phyloP scores from a whole-genome alignment of 2,888 invertebrate genomes.

The Sesamia inferens region DNA sequence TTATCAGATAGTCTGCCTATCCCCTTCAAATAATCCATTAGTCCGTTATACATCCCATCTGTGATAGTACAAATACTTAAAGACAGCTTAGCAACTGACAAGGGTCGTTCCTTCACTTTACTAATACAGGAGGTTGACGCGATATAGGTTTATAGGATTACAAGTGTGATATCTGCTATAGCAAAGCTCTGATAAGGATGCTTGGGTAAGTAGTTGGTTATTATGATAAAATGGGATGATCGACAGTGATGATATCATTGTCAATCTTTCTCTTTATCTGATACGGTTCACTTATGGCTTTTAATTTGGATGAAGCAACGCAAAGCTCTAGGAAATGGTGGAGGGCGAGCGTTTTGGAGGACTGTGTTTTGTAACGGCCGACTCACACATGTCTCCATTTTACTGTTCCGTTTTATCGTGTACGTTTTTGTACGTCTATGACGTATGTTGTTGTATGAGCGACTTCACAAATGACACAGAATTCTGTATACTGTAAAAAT shows the following conservation, averaged over 20 bases:
- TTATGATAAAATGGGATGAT: slow-evolving; percentile 5
- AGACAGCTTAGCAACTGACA: slow-evolving; percentile 18
- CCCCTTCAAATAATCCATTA: slow-evolving; percentile 15
- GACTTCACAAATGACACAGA: too few species aligned
- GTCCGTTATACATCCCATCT: not conserved
- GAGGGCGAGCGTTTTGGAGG: too few species aligned
- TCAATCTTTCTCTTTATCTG: not conserved
- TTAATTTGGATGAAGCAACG: not conserved
- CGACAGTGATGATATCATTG: slow-evolving; percentile 1
- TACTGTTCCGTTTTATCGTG: too few species aligned
- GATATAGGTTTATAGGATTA: slow-evolving; percentile 32
- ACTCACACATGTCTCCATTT: too few species aligned
- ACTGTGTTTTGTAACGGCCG: too few species aligned
- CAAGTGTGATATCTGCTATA: slow-evolving; percentile 14
- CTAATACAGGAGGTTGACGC: slow-evolving; percentile 22
- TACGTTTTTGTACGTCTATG: too few species aligned
- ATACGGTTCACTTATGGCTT: not conserved
- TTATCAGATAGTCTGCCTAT: slow-evolving; percentile 2
- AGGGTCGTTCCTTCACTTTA: slow-evolving; percentile 33
- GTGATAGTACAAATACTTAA: slow-evolving; percentile 24
- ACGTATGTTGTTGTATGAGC: too few species aligned
- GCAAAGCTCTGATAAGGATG: slow-evolving; percentile 24
- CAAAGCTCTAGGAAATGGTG: too few species aligned
- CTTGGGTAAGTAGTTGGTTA: not conserved
- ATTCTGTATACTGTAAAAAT: too few species aligned